These are phyloP conservation scores for Vanacampus margaritifer DNA, from an alignment of 2,113 vertebrate genomes.

Conservation along the genomic window DNA sequence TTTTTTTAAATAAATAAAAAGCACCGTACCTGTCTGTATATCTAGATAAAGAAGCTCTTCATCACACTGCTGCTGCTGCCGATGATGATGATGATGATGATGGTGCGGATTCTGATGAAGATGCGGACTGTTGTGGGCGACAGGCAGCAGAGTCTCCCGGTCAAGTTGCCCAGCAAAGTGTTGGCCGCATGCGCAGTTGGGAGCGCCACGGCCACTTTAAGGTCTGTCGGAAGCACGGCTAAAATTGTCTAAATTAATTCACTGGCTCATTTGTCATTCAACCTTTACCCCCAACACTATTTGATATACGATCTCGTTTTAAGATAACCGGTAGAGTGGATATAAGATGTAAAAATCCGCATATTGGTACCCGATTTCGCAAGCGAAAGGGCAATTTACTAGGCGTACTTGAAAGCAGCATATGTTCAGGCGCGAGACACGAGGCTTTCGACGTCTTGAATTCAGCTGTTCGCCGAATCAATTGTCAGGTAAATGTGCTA, in stretches of 20 bases:
- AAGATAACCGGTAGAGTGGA: not conserved
- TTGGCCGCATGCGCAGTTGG: constrained; percentile 46
- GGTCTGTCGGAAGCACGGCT: not conserved
- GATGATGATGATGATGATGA: constrained; percentile 27
- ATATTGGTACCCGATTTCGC: not conserved
- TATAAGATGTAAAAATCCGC: not conserved
- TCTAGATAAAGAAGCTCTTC: constrained; percentile 56
- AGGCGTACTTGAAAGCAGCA: constrained; percentile 10
- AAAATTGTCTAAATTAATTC: not conserved
- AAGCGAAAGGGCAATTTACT: not conserved
- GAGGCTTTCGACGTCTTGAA: not conserved
- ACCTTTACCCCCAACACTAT: not conserved
- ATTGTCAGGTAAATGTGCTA: not conserved
- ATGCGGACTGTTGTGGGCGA: constrained; percentile 51
- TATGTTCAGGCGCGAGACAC: not conserved
- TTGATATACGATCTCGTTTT: not conserved
- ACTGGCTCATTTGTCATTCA: not conserved
- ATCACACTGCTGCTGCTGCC: constrained; percentile 45
- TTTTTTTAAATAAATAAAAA: constrained; percentile 3
- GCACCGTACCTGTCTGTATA: constrained; percentile 54
- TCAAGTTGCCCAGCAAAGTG: constrained; percentile 51
- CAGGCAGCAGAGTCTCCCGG: constrained; percentile 34
- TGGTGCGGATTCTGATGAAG: constrained; percentile 30
- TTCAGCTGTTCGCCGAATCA: not conserved
- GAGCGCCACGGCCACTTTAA: constrained; percentile 19